phyloP scores from a whole-genome alignment of 37 sponge, comb jelly and placozoan genomes.

The Agelas oroides region DNA sequence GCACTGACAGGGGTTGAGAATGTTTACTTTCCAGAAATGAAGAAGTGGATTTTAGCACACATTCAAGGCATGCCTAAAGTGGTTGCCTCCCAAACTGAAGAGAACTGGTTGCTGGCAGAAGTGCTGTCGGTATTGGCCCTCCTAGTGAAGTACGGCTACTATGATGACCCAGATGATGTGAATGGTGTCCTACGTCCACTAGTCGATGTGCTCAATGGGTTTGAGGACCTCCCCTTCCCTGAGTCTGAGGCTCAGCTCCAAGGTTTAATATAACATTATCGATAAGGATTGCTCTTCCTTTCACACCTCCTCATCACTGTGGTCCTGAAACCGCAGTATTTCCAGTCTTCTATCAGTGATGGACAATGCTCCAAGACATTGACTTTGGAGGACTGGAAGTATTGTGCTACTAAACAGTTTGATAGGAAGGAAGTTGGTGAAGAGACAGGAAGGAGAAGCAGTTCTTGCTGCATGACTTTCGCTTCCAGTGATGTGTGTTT shows the following conservation, averaged over 20 bases:
- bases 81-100: not conserved
- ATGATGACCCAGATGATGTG: slow-evolving; percentile 72
- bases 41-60: slow-evolving; percentile 45
- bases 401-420: too few species aligned
- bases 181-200: slow-evolving; percentile 63
- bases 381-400: too few species aligned
- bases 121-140: slow-evolving; percentile 50
- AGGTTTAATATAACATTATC: too few species aligned
- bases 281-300: too few species aligned
- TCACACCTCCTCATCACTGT: too few species aligned
- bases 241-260: not conserved
- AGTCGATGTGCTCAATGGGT: slow-evolving; percentile 77
- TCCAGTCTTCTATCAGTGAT: too few species aligned
- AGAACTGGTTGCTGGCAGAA: slow-evolving; percentile 46
- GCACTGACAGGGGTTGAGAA: slow-evolving; percentile 76
- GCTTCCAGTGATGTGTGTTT: too few species aligned
- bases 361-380: too few species aligned
- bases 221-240: slow-evolving; percentile 61
- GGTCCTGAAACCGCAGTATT: too few species aligned
- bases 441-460: too few species aligned
- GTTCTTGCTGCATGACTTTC: too few species aligned
- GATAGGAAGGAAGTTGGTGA: too few species aligned
- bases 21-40: slow-evolving; percentile 50
- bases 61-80: not conserved
- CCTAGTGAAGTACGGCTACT: slow-evolving; percentile 80